These are phyloP conservation scores for Sardinella longiceps DNA, from an alignment of 2,797 vertebrate genomes.

Conservation along the genomic window DNA sequence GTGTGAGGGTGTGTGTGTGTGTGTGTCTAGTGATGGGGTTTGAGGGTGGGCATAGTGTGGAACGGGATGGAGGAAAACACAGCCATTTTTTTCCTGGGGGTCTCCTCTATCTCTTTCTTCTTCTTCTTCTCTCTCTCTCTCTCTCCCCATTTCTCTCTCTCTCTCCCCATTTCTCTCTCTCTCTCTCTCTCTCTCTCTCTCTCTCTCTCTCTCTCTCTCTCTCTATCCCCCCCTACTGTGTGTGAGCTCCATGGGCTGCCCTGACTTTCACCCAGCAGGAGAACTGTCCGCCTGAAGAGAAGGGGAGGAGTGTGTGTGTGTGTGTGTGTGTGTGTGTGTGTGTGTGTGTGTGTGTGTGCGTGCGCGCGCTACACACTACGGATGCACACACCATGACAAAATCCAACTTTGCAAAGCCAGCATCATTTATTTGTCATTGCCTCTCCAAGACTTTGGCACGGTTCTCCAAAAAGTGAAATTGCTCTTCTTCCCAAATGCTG, in stretches of 20 bases:
- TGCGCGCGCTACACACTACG: not conserved
- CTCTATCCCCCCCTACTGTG: not conserved
- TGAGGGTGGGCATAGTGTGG: not conserved
- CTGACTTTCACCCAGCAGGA: not conserved
- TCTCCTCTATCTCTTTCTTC: not conserved
- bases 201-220: not conserved
- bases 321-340: no score
- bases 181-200: not conserved
- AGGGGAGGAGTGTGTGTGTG: not conserved
- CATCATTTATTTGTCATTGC: not conserved
- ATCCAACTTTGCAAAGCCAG: not conserved
- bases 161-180: not conserved
- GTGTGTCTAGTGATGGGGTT: no score
- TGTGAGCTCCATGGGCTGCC: not conserved
- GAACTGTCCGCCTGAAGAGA: not conserved
- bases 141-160: not conserved
- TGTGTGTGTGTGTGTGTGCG: no score
- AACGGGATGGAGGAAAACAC: not conserved
- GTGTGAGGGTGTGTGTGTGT: no score
- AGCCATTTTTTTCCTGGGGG: not conserved
- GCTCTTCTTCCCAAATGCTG: no score
- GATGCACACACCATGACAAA: not conserved
- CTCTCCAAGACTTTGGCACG: not conserved
- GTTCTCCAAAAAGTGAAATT: not conserved
- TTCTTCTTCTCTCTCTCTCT: conserved; percentile 7